Evolutionary conservation across 2,797 vertebrate species (phyloP).

Genomic region (Schizothorax lantsangensis): DNA sequence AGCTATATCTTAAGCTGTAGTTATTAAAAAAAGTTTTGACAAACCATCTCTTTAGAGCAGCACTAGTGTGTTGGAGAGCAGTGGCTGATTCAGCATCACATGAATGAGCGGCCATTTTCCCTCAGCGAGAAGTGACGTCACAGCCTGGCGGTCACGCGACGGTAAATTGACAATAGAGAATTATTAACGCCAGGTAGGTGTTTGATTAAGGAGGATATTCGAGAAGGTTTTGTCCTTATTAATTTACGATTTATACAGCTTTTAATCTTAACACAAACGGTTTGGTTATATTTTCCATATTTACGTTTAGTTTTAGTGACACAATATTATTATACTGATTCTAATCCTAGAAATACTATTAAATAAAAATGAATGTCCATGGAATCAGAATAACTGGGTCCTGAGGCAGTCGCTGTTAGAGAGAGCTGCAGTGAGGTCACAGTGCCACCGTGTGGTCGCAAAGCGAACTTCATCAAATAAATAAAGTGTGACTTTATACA

Average conservation of each 20-base stretch:
- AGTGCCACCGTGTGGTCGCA: slow-evolving; percentile 13
- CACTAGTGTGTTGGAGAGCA: neutral
- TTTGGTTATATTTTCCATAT: neutral
- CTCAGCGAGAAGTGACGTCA: slow-evolving; percentile 50
- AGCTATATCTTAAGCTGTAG: neutral
- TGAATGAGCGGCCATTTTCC: slow-evolving; percentile 76
- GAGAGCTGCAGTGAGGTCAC: neutral
- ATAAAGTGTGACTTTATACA: neutral
- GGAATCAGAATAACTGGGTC: neutral
- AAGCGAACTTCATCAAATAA: neutral
- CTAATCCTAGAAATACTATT: neutral
- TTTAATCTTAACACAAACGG: neutral
- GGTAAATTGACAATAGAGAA: neutral
- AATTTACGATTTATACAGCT: too few relatives aligned
- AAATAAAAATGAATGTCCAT: neutral
- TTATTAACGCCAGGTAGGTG: neutral
- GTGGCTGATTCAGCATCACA: slow-evolving; percentile 69
- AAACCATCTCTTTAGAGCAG: neutral
- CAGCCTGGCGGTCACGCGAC: neutral
- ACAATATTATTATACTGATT: neutral
- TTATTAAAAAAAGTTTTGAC: neutral
- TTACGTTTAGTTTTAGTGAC: neutral
- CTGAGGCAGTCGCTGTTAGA: neutral
- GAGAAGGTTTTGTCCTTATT: fast-evolving
- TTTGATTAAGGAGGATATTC: neutral